Evolutionary conservation across 2,888 invertebrate genomes (phyloP).

Genomic region (Archips crataeganus): DNA sequence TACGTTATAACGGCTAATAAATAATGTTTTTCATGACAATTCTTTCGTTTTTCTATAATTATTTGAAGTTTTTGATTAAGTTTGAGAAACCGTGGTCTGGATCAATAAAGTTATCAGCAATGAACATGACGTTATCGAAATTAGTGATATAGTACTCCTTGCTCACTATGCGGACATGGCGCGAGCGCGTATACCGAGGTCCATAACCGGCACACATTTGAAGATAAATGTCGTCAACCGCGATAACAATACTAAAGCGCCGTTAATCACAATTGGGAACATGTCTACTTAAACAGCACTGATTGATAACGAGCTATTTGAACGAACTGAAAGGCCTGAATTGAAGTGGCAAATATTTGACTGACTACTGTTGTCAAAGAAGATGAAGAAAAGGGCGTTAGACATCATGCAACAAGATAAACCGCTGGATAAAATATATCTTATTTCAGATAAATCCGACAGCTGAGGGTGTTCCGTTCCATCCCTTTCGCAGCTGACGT

Average conservation of each 20-base stretch:
- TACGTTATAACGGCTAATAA: background rate
- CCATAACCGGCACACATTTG: constrained; percentile 63
- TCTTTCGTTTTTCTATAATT: background rate
- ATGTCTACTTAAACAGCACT: constrained; percentile 45
- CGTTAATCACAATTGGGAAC: constrained; percentile 49
- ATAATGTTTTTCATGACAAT: too few relatives aligned
- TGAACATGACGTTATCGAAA: constrained; percentile 13
- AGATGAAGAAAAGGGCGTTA: background rate
- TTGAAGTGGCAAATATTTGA: background rate
- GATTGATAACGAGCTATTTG: constrained; percentile 31
- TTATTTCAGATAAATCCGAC: constrained; percentile 11
- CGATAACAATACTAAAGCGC: constrained; percentile 57
- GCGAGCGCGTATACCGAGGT: constrained; percentile 49
- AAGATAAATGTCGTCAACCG: constrained; percentile 68
- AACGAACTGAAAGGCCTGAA: constrained; percentile 26
- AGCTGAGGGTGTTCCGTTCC: background rate
- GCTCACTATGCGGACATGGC: constrained; percentile 25
- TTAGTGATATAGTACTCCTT: constrained; percentile 17
- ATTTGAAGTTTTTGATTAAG: background rate
- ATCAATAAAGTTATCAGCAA: constrained; percentile 14
- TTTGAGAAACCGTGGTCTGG: background rate
- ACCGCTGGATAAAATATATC: background rate
- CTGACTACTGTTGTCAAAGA: background rate
- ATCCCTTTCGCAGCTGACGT: constrained; percentile 5
- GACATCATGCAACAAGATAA: background rate